These are phyloP conservation scores for Nineta flava DNA, from an alignment of 2,888 invertebrate genomes.

Conservation along the genomic window DNA sequence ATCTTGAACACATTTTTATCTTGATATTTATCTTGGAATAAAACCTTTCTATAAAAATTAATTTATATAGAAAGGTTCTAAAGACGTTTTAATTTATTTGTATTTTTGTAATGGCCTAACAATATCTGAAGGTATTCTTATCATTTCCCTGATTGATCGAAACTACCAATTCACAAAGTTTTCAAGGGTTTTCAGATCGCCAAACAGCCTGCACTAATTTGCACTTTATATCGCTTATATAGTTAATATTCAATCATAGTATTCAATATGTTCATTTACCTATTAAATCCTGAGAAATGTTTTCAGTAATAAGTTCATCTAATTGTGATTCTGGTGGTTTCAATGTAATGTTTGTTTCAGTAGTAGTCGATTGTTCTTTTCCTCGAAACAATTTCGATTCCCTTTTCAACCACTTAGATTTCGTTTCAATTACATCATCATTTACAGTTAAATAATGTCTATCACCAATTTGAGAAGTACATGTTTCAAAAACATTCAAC, in stretches of 20 bases:
- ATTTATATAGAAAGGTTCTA: too few species aligned
- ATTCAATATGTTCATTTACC: not conserved
- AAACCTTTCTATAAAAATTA: too few species aligned
- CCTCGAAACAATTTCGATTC: constrained; percentile 20
- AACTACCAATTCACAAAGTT: not conserved
- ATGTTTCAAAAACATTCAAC: constrained; percentile 73
- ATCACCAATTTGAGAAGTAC: constrained; percentile 80
- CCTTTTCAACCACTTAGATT: constrained; percentile 8
- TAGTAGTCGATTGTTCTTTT: constrained; percentile 11
- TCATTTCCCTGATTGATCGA: too few species aligned
- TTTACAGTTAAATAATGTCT: constrained; percentile 68
- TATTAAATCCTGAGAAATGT: not conserved
- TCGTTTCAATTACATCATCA: constrained; percentile 44
- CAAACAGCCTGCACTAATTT: too few species aligned
- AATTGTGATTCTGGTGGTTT: not conserved
- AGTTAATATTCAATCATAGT: too few species aligned
- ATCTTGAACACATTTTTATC: too few species aligned
- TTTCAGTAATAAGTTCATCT: constrained; percentile 1
- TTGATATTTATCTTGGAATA: too few species aligned
- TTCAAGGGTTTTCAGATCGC: too few species aligned
- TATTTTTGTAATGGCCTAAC: too few species aligned
- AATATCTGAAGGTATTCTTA: too few species aligned
- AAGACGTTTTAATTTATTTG: too few species aligned
- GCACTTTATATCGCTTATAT: too few species aligned
- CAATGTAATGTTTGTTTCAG: constrained; percentile 6